A percentile compares a stretch with the other conserved stretches of the same genome.
These are phyloP conservation scores for Eremophila alpestris DNA, from an alignment of 2,797 vertebrate genomes.

Conservation along the genomic window DNA sequence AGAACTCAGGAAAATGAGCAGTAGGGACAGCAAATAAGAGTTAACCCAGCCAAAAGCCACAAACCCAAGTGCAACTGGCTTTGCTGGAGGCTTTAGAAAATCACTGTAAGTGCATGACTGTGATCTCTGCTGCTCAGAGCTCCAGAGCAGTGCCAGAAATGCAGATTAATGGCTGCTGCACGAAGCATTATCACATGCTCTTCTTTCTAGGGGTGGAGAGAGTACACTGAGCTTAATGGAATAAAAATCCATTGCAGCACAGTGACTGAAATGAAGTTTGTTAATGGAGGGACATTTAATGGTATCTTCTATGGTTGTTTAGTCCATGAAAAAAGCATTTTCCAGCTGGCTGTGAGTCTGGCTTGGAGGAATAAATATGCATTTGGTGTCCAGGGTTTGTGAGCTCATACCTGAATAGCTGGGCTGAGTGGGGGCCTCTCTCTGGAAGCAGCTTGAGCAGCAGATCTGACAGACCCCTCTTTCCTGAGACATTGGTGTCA, in stretches of 20 bases:
- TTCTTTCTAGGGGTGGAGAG: background rate
- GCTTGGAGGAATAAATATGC: background rate
- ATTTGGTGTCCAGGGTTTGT: background rate
- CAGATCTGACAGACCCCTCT: background rate
- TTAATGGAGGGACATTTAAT: background rate
- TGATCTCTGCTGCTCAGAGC: background rate
- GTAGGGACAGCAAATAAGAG: background rate
- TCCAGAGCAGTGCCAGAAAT: background rate
- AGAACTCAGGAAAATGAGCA: background rate
- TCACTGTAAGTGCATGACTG: rapidly evolving
- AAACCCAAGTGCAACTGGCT: background rate
- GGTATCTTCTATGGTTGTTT: background rate
- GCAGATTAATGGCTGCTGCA: background rate
- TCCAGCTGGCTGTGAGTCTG: background rate
- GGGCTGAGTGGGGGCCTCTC: background rate
- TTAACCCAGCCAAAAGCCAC: background rate
- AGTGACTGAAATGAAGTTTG: background rate
- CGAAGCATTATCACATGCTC: background rate
- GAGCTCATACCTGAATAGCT: background rate
- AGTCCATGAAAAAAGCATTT: background rate
- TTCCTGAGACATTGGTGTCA: background rate
- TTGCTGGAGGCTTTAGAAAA: background rate
- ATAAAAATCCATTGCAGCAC: background rate
- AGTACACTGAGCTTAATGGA: background rate
- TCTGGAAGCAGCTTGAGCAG: background rate